These are phyloP conservation scores for Drosophila leonis DNA, from an alignment of 2,888 invertebrate genomes.

Conservation along the genomic window DNA sequence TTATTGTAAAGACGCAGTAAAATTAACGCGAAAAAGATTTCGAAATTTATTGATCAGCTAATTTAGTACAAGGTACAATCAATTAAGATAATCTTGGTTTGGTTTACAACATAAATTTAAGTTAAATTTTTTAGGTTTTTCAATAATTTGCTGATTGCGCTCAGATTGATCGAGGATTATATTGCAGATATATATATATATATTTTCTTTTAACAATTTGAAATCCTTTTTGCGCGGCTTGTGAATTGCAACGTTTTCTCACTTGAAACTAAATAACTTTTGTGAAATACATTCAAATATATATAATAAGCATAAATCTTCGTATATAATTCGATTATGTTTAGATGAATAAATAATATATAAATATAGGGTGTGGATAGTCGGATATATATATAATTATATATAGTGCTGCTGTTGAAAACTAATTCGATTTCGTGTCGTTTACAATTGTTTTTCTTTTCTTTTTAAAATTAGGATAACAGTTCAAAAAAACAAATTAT, in stretches of 20 bases:
- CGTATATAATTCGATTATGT: slow-evolving; percentile 45
- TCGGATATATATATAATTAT: slow-evolving; percentile 12
- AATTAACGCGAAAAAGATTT: slow-evolving; percentile 74
- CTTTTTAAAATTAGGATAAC: slow-evolving; percentile 77
- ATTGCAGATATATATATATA: neutral
- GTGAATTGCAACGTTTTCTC: slow-evolving; percentile 45
- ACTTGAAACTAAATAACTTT: slow-evolving; percentile 66
- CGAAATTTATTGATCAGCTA: slow-evolving; percentile 71
- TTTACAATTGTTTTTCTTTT: slow-evolving; percentile 36
- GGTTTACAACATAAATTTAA: slow-evolving; percentile 74
- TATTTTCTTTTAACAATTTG: slow-evolving; percentile 9
- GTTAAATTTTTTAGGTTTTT: slow-evolving; percentile 33
- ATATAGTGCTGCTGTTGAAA: slow-evolving; percentile 7
- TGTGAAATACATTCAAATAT: slow-evolving; percentile 52
- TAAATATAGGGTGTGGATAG: slow-evolving; percentile 29
- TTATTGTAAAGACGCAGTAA: neutral
- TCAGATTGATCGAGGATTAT: slow-evolving; percentile 14
- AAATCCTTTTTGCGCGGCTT: slow-evolving; percentile 59
- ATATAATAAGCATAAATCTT: slow-evolving; percentile 35
- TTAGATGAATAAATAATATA: slow-evolving; percentile 72
- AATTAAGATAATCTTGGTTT: slow-evolving; percentile 39
- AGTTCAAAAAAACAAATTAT: slow-evolving; percentile 58
- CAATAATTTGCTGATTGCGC: slow-evolving; percentile 18
- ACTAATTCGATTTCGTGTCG: slow-evolving; percentile 72
- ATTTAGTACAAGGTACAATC: slow-evolving; percentile 67